phyloP scores from a whole-genome alignment of 2,888 invertebrate genomes.

The Aplocera efformata region DNA sequence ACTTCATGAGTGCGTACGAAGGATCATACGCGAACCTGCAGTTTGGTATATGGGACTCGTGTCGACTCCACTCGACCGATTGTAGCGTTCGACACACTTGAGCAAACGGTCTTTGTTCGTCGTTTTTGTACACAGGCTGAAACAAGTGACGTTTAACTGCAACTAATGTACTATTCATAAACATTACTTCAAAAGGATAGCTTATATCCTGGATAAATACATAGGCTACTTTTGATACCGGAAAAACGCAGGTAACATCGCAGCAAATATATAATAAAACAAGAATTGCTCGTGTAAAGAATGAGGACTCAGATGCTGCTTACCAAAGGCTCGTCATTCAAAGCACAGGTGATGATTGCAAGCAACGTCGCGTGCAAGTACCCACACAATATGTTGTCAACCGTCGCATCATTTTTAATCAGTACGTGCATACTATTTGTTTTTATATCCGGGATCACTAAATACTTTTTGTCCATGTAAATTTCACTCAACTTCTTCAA shows the following conservation, averaged over 20 bases:
- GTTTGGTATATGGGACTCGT: slow-evolving; percentile 11
- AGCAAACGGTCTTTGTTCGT: slow-evolving; percentile 40
- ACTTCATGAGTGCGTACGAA: slow-evolving; percentile 57
- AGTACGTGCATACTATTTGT: slow-evolving; percentile 76
- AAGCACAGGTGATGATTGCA: slow-evolving; percentile 47
- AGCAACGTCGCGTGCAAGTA: slow-evolving; percentile 85
- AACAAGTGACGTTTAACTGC: no score
- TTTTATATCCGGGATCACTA: slow-evolving; percentile 73
- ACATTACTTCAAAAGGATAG: no score
- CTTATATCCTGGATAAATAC: no score
- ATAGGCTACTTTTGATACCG: no score
- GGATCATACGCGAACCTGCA: slow-evolving; percentile 41
- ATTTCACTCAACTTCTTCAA: slow-evolving; percentile 58
- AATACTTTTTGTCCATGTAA: slow-evolving; percentile 74
- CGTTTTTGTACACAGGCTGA: slow-evolving; percentile 40
- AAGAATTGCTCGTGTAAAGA: no score
- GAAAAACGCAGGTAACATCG: no score
- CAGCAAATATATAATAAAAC: no score
- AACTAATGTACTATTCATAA: no score
- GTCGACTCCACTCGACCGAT: slow-evolving; percentile 47
- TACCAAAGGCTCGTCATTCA: slow-evolving; percentile 55
- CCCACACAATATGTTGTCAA: slow-evolving; percentile 82
- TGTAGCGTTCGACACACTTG: slow-evolving; percentile 46
- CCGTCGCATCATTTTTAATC: slow-evolving; percentile 71
- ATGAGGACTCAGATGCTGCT: no score